phyloP scores from a whole-genome alignment of 1,140 invertebrate species.

The Alviniconcha marisindica region DNA sequence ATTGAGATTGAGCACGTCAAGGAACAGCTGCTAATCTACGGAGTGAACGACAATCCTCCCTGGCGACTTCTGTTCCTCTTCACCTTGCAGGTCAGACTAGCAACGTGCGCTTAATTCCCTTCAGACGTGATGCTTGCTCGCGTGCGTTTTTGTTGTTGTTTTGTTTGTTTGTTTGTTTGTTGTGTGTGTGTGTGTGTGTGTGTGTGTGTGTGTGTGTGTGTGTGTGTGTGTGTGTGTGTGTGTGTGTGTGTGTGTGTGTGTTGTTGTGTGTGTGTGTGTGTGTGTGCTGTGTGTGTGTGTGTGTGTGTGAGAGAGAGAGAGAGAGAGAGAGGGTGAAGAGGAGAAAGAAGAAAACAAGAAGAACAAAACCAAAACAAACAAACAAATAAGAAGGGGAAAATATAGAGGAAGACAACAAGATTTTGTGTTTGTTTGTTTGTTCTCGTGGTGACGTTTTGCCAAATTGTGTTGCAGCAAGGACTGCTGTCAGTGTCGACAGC shows the following conservation, averaged over 20 bases:
- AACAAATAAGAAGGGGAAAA: too few species aligned
- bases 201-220: neutral
- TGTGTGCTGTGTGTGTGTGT: neutral
- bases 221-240: neutral
- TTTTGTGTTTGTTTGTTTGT: neutral
- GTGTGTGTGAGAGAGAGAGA: too few species aligned
- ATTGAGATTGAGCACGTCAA: slow-evolving; percentile 16
- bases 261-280: too few species aligned
- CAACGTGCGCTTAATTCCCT: too few species aligned
- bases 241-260: neutral
- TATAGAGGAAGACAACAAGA: too few species aligned
- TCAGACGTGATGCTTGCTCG: too few species aligned
- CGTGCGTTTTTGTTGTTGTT: neutral
- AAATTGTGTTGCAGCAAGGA: slow-evolving; percentile 36
- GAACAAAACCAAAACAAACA: too few species aligned
- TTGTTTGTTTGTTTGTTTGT: neutral
- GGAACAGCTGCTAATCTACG: slow-evolving; percentile 3
- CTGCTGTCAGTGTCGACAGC: slow-evolving; percentile 42
- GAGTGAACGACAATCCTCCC: slow-evolving; percentile 8
- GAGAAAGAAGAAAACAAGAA: too few species aligned
- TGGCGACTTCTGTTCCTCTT: neutral
- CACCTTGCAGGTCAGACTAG: slow-evolving; percentile 20
- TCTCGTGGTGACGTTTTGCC: neutral
- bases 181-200: neutral
- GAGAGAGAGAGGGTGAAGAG: too few species aligned